These are phyloP conservation scores for Sarcophaga carnaria DNA, from an alignment of 2,888 invertebrate species.

Conservation along the genomic window DNA sequence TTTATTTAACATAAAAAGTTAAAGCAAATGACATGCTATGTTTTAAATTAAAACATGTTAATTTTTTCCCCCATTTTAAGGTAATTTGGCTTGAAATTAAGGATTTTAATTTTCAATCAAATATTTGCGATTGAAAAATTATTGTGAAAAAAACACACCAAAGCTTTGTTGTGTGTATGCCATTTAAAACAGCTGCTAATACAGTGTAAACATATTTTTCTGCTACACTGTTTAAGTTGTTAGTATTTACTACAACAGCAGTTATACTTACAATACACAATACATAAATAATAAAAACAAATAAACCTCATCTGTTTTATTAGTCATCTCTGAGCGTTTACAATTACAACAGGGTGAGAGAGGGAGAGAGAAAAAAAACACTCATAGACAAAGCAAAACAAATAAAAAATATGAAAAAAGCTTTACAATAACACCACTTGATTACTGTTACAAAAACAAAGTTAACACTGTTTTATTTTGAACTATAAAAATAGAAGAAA, in stretches of 20 bases:
- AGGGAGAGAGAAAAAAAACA: neutral
- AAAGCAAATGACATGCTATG: constrained; percentile 14
- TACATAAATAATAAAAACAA: constrained; percentile 25
- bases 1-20: constrained; percentile 27
- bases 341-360: neutral
- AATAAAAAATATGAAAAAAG: neutral
- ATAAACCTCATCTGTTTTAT: constrained; percentile 56
- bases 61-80: constrained; percentile 5
- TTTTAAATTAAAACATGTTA: constrained; percentile 20
- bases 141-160: too few relatives aligned
- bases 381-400: too few relatives aligned
- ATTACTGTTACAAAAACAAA: constrained; percentile 3
- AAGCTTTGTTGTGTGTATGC: too few relatives aligned
- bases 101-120: neutral
- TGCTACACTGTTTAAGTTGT: neutral
- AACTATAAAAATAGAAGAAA: neutral
- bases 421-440: neutral
- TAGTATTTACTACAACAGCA: too few relatives aligned
- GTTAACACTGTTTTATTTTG: constrained; percentile 3
- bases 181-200: neutral
- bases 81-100: neutral
- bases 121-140: neutral
- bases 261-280: neutral
- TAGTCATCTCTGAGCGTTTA: constrained; percentile 47
- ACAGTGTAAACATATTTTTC: neutral